phyloP scores from a whole-genome alignment of 2,888 invertebrate genomes.

The Himalopsyche tibetana region DNA sequence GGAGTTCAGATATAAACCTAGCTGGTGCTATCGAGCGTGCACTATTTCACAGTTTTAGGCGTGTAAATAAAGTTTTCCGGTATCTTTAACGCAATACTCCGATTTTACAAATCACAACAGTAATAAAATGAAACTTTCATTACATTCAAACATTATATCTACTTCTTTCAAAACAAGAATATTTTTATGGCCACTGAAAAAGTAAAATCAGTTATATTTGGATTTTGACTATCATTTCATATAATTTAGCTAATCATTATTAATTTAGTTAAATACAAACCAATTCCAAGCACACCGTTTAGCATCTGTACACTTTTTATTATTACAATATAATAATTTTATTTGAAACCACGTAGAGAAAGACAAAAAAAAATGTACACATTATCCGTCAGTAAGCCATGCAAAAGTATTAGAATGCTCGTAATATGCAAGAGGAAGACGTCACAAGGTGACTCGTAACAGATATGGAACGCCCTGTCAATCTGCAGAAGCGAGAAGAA shows the following conservation, averaged over 20 bases:
- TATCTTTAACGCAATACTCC: neutral
- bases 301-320: slow-evolving; percentile 35
- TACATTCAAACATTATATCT: slow-evolving; percentile 50
- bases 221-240: neutral
- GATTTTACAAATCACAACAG: slow-evolving; percentile 52
- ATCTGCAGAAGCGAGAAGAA: neutral
- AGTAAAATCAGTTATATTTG: slow-evolving; percentile 8
- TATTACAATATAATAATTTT: slow-evolving; percentile 48
- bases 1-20: neutral
- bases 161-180: slow-evolving; percentile 7
- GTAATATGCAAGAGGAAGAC: neutral
- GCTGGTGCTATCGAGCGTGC: neutral
- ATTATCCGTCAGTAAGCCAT: neutral
- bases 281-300: slow-evolving; percentile 55
- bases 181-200: slow-evolving; percentile 30
- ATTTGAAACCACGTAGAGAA: slow-evolving; percentile 32
- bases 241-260: slow-evolving; percentile 16
- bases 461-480: neutral
- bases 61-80: neutral
- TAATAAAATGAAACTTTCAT: slow-evolving; percentile 65
- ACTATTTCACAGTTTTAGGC: neutral
- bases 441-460: neutral
- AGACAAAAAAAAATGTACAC: slow-evolving; percentile 4
- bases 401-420: slow-evolving; percentile 1
- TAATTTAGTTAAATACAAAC: slow-evolving; percentile 22